A percentile compares a stretch with the other conserved stretches of the same genome.
These are phyloP conservation scores for Phrynocephalus forsythii DNA, from an alignment of 2,797 vertebrate species.

Conservation along the genomic window DNA sequence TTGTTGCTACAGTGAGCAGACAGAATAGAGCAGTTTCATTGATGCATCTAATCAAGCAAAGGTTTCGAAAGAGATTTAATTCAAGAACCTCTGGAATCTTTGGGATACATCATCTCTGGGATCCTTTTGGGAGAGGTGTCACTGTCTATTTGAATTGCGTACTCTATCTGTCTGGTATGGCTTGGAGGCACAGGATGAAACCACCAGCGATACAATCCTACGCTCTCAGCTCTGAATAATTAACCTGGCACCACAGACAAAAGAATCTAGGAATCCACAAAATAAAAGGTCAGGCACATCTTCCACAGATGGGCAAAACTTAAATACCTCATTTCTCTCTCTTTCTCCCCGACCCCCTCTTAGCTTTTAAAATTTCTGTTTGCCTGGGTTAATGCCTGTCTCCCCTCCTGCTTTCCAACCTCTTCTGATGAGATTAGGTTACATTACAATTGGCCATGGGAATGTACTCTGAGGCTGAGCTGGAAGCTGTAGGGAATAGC, in stretches of 20 bases:
- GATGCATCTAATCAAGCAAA: background rate
- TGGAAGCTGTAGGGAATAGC: constrained; percentile 59
- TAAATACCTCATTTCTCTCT: constrained; percentile 10
- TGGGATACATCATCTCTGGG: background rate
- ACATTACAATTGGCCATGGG: constrained; percentile 45
- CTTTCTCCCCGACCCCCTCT: background rate
- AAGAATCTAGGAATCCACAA: constrained; percentile 29
- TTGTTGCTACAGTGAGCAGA: background rate
- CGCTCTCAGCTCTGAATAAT: constrained; percentile 63
- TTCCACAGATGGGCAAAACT: constrained; percentile 53
- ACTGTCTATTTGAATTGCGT: background rate
- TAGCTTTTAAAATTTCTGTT: constrained; percentile 14
- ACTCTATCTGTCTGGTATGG: background rate
- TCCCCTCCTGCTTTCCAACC: constrained; percentile 4
- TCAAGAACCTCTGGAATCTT: background rate
- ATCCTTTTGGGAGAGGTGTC: background rate
- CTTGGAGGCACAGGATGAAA: constrained; percentile 50
- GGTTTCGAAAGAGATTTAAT: background rate
- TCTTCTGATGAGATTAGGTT: constrained; percentile 60
- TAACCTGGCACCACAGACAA: constrained; percentile 65
- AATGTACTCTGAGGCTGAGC: constrained; percentile 35
- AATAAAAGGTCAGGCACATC: constrained; percentile 61
- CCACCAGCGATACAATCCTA: constrained; percentile 48
- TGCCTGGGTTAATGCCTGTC: constrained; percentile 51
- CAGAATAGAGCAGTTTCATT: background rate